Evolutionary conservation across 1,140 invertebrate species (phyloP).

Genomic region (Ostrea denselamellosa): DNA sequence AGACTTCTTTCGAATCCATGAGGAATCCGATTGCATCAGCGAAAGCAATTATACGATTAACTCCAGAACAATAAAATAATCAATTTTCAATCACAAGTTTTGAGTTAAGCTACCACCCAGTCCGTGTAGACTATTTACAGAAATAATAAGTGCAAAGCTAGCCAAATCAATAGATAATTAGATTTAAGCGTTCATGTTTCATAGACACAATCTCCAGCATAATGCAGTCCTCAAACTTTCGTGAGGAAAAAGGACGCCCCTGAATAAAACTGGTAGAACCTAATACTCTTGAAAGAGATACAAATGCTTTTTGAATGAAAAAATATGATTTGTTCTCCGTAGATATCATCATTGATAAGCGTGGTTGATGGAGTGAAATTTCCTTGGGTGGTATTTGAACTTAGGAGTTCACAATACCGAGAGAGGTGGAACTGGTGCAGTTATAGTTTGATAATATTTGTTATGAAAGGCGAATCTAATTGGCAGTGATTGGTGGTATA

Average conservation of each 20-base stretch:
- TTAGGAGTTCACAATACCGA: neutral
- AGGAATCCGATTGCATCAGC: no score
- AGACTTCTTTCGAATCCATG: no score
- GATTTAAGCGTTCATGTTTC: slow-evolving; percentile 26
- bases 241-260: slow-evolving; percentile 1
- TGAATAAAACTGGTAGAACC: slow-evolving; percentile 5
- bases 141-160: slow-evolving; percentile 8
- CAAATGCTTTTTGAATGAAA: slow-evolving; percentile 32
- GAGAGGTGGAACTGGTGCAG: slow-evolving; percentile 14
- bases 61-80: neutral
- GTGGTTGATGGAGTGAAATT: slow-evolving; percentile 16
- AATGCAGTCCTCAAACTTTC: neutral
- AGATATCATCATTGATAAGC: slow-evolving; percentile 13
- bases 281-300: slow-evolving; percentile 30
- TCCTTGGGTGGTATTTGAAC: slow-evolving; percentile 39
- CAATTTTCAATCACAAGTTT: neutral
- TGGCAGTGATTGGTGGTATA: slow-evolving; percentile 17
- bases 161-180: slow-evolving; percentile 9
- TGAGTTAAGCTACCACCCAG: neutral
- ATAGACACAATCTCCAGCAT: slow-evolving; percentile 1
- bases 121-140: neutral
- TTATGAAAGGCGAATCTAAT: slow-evolving; percentile 35
- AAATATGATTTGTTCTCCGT: slow-evolving; percentile 14
- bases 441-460: slow-evolving; percentile 5
- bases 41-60: slow-evolving; percentile 17